These are phyloP conservation scores for Scomber colias DNA, from an alignment of 2,113 vertebrate genomes.

Conservation along the genomic window DNA sequence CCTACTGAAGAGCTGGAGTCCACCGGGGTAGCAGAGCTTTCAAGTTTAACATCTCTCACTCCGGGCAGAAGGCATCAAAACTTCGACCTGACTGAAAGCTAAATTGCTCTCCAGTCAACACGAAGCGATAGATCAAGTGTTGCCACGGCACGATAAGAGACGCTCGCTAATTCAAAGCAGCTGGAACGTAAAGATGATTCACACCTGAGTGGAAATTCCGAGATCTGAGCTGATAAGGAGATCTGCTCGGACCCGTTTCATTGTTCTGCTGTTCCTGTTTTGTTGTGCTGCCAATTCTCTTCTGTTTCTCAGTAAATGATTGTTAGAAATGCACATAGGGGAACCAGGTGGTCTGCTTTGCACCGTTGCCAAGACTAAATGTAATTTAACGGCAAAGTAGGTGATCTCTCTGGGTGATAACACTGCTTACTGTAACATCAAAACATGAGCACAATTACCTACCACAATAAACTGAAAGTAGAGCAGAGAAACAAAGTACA, in stretches of 20 bases:
- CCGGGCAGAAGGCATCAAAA: background rate
- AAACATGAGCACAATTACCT: background rate
- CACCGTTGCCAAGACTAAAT: constrained; percentile 8
- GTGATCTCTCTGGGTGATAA: constrained; percentile 17
- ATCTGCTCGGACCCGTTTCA: constrained; percentile 28
- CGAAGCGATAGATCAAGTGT: constrained; percentile 40
- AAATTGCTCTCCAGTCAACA: constrained; percentile 38
- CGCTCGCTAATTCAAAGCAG: constrained; percentile 59
- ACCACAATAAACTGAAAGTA: background rate
- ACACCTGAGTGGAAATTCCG: constrained; percentile 43
- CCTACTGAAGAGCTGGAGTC: constrained; percentile 12
- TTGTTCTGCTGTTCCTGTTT: constrained; percentile 69
- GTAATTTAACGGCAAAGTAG: constrained; percentile 12
- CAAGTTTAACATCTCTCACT: constrained; percentile 34
- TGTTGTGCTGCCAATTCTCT: constrained; percentile 37
- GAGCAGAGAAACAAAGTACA: background rate
- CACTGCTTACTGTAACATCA: background rate
- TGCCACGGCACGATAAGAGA: constrained; percentile 47
- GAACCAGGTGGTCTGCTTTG: constrained; percentile 31
- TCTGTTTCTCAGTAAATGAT: constrained; percentile 45
- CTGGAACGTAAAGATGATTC: constrained; percentile 63
- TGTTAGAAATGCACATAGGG: constrained; percentile 12
- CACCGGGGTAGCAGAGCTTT: constrained; percentile 37
- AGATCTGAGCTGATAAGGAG: constrained; percentile 52
- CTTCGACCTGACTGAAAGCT: constrained; percentile 18